A percentile compares a stretch with the other conserved stretches of the same genome.
Evolutionary conservation across 1,140 invertebrate genomes (phyloP).

Genomic region (Drosophila ercepeae): DNA sequence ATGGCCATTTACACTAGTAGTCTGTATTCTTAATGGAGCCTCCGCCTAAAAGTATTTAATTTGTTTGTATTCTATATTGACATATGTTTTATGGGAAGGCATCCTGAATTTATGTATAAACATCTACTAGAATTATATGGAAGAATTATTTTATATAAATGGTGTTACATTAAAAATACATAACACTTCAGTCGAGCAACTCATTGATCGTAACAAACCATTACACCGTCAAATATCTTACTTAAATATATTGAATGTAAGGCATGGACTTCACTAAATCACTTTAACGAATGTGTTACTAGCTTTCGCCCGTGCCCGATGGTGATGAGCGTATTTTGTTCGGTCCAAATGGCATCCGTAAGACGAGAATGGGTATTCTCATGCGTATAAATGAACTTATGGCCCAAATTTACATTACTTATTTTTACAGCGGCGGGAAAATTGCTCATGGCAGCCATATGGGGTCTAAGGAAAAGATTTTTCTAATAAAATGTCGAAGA

Average conservation of each 20-base stretch:
- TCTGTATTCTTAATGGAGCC: too few species aligned
- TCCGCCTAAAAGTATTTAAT: not conserved
- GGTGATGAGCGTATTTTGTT: constrained; percentile 55
- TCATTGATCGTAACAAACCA: not conserved
- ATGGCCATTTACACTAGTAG: too few species aligned
- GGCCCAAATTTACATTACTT: constrained; percentile 3
- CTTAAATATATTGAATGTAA: too few species aligned
- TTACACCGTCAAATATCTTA: not conserved
- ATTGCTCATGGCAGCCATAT: constrained; percentile 61
- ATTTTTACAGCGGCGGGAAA: constrained; percentile 50
- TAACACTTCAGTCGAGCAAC: not conserved
- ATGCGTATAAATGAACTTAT: constrained; percentile 50
- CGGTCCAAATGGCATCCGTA: constrained; percentile 54
- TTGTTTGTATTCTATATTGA: not conserved
- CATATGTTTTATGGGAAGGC: too few species aligned
- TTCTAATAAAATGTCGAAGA: not conserved
- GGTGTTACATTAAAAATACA: not conserved
- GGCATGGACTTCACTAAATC: not conserved
- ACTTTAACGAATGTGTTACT: constrained; percentile 38
- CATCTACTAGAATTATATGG: too few species aligned
- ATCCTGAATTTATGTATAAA: too few species aligned
- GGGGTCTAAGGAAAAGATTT: not conserved
- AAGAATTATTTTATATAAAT: too few species aligned
- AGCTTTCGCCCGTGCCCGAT: constrained; percentile 61
- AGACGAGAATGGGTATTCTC: constrained; percentile 47